These are phyloP conservation scores for Cotesia congregata DNA, from an alignment of 2,888 invertebrate species.

Conservation along the genomic window DNA sequence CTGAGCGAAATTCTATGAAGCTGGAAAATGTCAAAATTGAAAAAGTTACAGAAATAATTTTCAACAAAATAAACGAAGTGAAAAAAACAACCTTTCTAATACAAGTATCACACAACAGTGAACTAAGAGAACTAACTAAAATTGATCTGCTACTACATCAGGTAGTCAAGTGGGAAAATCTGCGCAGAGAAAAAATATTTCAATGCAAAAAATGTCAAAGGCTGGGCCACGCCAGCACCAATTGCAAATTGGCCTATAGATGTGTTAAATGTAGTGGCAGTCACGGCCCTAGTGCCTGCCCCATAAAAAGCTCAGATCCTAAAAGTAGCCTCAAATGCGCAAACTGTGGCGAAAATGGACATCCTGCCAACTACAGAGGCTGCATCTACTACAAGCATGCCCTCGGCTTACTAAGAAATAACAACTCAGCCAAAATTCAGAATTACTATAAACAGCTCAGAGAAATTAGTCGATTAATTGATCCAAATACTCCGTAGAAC, in stretches of 20 bases:
- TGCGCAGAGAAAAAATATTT: slow-evolving; percentile 18
- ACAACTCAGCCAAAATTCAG: no score
- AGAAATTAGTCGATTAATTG: no score
- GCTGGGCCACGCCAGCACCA: slow-evolving; percentile 27
- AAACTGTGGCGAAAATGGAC: slow-evolving; percentile 23
- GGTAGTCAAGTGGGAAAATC: slow-evolving; percentile 28
- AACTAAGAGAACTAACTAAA: background rate
- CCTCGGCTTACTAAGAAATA: no score
- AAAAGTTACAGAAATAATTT: background rate
- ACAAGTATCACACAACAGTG: slow-evolving; percentile 21
- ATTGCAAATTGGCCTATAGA: slow-evolving; percentile 23
- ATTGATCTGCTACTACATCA: slow-evolving; percentile 30
- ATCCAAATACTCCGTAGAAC: no score
- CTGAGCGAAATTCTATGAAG: background rate
- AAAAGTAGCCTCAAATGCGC: slow-evolving; percentile 25
- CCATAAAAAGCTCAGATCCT: background rate
- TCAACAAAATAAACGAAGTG: background rate
- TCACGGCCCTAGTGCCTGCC: slow-evolving; percentile 25
- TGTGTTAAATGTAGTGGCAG: slow-evolving; percentile 38
- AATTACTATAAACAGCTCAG: no score
- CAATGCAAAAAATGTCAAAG: slow-evolving; percentile 41
- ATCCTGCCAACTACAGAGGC: slow-evolving; percentile 34
- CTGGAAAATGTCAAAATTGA: background rate
- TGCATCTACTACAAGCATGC: slow-evolving; percentile 32
- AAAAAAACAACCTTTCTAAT: background rate